Evolutionary conservation across 2,113 vertebrate species (phyloP), one percentile per base, ranked within the genome.

Genomic region (Tachysurus vachellii): DNA sequence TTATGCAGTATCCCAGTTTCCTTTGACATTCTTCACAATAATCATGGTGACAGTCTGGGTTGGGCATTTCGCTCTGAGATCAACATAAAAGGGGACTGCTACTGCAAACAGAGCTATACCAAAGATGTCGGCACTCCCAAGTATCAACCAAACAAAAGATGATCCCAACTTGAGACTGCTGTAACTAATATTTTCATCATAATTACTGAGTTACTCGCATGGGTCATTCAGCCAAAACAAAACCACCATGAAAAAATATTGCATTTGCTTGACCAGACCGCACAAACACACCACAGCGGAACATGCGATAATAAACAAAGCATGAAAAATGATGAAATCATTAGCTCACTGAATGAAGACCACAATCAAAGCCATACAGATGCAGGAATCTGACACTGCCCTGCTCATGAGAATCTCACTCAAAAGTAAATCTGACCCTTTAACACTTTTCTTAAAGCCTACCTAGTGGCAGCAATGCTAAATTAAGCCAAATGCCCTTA

Each of bases 161-260:
- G 50, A 71, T 23, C 36, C 50, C 50, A 36, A 5, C 6, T 31
- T 12, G 16, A 71, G 47, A n/a, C 19, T 44, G 28, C 53, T 73
- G 53, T 10, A 36, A 71, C 10, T 10, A 31, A 56, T 31, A 42
- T 21, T 13, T 44, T 42, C 5, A 42, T 44, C 71, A 26, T 73
- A 21, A 56, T 21, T 17, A 2, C 6, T 1, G 7, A 19, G 26
- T n/a, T 59, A 50, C 31, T 26, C 56, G 82, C 56, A 64, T 57
- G 50, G 31, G 7, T 2, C 80, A 79, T 23, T 23, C 11, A 36
- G 81, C 90, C 89, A 92, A 88, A 88, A 75, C 47, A 31, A 87
- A 87, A 91, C 88, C 90, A 88, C 90, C 31, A 88, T 68, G 5
- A 89, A 21, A 71, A 91, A 83, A 66, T 77, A 79, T 59, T 59